A percentile compares a stretch with the other conserved stretches of the same genome.
These are phyloP conservation scores for Drosophila miranda DNA, from an alignment of 1,140 invertebrate species.

Conservation along the genomic window DNA sequence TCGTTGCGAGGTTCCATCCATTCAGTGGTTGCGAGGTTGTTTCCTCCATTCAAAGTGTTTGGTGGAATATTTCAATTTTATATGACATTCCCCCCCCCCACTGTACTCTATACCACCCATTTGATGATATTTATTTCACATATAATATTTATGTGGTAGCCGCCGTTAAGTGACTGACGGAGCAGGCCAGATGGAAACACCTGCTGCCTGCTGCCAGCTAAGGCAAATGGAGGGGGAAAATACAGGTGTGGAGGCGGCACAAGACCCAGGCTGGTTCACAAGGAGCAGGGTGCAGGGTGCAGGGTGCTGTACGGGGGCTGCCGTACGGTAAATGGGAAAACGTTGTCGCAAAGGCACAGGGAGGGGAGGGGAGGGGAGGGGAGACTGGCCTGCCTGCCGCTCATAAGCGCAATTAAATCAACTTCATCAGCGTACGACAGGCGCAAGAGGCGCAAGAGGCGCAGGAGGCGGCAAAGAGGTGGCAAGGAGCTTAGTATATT, in stretches of 20 bases:
- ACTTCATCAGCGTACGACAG: conserved; percentile 52
- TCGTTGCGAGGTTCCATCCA: no score
- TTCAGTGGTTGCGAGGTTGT: no score
- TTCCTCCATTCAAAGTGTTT: neutral
- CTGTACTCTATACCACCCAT: neutral
- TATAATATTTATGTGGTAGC: conserved; percentile 53
- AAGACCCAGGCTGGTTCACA: no score
- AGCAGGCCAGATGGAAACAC: conserved; percentile 40
- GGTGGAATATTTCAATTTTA: conserved; percentile 25
- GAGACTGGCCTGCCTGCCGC: conserved; percentile 19
- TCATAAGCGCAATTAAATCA: conserved; percentile 65
- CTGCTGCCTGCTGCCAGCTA: conserved; percentile 40
- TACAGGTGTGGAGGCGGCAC: no score
- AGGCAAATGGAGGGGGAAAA: neutral
- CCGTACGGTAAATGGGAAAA: conserved; percentile 29
- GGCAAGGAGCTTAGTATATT: conserved; percentile 51
- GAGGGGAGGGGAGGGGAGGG: no score
- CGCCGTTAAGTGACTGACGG: conserved; percentile 39
- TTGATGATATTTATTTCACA: conserved; percentile 55
- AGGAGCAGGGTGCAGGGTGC: no score
- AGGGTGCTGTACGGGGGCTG: no score
- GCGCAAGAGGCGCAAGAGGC: conserved; percentile 10
- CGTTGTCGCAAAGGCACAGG: conserved; percentile 44
- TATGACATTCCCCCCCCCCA: conserved; percentile 14
- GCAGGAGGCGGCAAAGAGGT: neutral